These are phyloP conservation scores for Tricholaema leucomelas DNA, from an alignment of 2,113 vertebrate species.

Conservation along the genomic window DNA sequence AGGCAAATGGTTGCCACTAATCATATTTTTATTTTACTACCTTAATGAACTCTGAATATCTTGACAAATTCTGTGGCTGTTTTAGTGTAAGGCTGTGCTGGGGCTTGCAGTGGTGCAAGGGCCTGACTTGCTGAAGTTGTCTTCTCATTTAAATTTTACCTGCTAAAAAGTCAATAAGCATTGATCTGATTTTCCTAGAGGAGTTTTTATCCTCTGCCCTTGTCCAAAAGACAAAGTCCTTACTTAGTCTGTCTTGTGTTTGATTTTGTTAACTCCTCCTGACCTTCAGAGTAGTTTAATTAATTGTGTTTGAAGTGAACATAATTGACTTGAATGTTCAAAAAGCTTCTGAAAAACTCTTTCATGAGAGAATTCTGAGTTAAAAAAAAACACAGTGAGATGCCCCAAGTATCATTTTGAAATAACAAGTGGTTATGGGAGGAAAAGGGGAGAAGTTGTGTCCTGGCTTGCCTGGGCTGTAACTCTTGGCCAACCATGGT, in stretches of 20 bases:
- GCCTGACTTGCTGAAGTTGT: background rate
- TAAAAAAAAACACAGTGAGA: background rate
- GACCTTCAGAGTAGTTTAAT: constrained; percentile 6
- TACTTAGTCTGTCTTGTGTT: background rate
- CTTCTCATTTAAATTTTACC: constrained; percentile 23
- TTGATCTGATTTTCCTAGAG: constrained; percentile 10
- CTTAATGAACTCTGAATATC: constrained; percentile 20
- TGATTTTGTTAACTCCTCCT: constrained; percentile 1
- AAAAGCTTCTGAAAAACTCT: background rate
- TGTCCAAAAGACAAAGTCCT: background rate
- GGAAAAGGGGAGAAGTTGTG: background rate
- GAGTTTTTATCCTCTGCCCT: constrained; percentile 10
- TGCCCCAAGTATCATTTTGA: background rate
- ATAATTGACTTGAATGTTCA: constrained; percentile 7
- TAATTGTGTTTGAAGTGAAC: constrained; percentile 21
- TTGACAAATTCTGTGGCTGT: background rate
- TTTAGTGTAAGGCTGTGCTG: background rate
- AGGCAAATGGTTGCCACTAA: background rate
- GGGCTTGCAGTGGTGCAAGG: background rate
- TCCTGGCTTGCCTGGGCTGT: background rate
- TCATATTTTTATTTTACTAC: background rate
- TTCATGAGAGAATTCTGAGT: background rate
- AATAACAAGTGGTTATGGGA: background rate
- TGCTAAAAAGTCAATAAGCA: constrained; percentile 32
- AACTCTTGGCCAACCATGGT: background rate